These are phyloP conservation scores for Python bivittatus DNA, from an alignment of 2,113 vertebrate species.

Conservation along the genomic window DNA sequence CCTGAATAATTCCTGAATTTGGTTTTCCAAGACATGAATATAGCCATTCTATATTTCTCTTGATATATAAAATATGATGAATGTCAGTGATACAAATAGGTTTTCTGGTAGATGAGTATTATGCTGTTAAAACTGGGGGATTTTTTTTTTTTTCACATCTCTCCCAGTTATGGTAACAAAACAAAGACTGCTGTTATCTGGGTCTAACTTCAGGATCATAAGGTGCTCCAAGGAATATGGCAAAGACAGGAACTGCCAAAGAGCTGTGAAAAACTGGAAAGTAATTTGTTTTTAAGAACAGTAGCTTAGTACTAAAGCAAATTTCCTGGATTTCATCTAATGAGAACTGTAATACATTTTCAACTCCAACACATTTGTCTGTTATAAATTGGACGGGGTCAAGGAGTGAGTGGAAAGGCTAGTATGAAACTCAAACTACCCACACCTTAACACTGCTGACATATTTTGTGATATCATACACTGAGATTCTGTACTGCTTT, in stretches of 20 bases:
- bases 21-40: neutral
- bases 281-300: neutral
- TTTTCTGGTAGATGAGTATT: neutral
- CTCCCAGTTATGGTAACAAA: neutral
- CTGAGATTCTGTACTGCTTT: neutral
- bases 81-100: neutral
- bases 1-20: neutral
- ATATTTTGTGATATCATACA: constrained; percentile 27
- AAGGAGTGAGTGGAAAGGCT: neutral
- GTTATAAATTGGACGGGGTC: neutral
- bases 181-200: neutral
- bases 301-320: neutral
- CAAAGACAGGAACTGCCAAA: neutral
- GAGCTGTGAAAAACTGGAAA: neutral
- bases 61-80: neutral
- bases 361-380: constrained; percentile 12
- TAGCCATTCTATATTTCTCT: neutral
- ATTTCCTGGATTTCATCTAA: neutral
- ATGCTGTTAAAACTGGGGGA: neutral
- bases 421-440: constrained; percentile 23
- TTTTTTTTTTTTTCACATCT: no score
- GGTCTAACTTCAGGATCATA: neutral
- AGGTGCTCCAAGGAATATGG: neutral
- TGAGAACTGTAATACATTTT: neutral
- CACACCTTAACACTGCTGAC: neutral